A percentile compares a stretch with the other conserved stretches of the same genome.
Conservation (phyloP, 2,797 vertebrate species). For the Anguilla marmorata region DNA sequence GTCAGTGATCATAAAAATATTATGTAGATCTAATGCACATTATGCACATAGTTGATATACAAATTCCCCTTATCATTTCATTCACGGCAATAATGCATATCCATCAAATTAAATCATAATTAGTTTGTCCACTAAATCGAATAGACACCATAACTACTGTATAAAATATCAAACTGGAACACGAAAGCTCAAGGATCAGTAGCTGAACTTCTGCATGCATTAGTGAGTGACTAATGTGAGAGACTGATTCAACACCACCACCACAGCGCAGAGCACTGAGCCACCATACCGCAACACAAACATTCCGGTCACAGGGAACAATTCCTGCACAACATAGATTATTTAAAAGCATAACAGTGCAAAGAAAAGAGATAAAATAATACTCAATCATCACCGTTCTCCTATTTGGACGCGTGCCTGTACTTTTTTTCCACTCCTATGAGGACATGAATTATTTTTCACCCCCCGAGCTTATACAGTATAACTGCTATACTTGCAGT, state of each 20-base stretch:
- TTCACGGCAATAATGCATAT: background rate
- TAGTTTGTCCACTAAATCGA: background rate
- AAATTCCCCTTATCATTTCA: background rate
- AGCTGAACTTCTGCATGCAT: background rate
- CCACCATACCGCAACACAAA: conserved; percentile 62
- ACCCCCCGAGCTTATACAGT: background rate
- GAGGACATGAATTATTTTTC: background rate
- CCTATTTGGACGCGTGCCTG: background rate
- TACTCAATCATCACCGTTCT: background rate
- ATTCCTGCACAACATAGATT: conserved; percentile 60
- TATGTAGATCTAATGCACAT: background rate
- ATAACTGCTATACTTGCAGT: background rate
- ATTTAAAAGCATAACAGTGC: conserved; percentile 22
- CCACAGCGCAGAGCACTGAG: background rate
- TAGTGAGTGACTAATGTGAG: background rate
- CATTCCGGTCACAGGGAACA: conserved; percentile 57
- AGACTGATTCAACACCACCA: conserved; percentile 11
- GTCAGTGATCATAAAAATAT: background rate
- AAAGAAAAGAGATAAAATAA: background rate
- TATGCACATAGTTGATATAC: background rate
- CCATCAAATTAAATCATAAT: background rate
- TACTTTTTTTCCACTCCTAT: background rate
- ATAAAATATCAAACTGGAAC: background rate
- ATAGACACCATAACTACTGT: background rate
- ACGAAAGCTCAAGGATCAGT: background rate